A percentile compares a stretch with the other conserved stretches of the same genome.
Conservation (phyloP, 2,888 invertebrate species). For the Drosophila percnosoma region DNA sequence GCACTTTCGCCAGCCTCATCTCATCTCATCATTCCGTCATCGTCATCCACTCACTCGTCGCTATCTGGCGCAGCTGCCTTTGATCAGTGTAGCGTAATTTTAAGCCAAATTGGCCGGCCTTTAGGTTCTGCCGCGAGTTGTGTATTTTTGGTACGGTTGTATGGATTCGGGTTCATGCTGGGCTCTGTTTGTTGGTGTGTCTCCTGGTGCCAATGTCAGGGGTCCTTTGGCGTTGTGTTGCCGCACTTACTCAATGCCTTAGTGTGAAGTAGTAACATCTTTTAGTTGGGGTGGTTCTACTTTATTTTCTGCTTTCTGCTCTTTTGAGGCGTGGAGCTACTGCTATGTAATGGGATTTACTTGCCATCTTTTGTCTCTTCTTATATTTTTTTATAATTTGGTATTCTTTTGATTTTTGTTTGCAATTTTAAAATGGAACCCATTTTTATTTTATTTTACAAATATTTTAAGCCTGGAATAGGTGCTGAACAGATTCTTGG, state of each 20-base stretch:
- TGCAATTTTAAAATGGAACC: neutral
- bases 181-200: slow-evolving; percentile 22
- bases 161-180: slow-evolving; percentile 38
- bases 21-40: slow-evolving; percentile 52
- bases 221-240: slow-evolving; percentile 64
- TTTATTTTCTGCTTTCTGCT: slow-evolving; percentile 41
- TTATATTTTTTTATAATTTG: slow-evolving; percentile 31
- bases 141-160: neutral
- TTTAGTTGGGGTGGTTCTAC: slow-evolving; percentile 24
- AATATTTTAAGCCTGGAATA: neutral
- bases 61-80: slow-evolving; percentile 73
- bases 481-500: neutral
- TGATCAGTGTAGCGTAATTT: slow-evolving; percentile 82
- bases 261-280: slow-evolving; percentile 82
- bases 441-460: neutral
- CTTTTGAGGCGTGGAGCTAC: slow-evolving; percentile 77
- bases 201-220: slow-evolving; percentile 66
- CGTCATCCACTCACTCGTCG: slow-evolving; percentile 41
- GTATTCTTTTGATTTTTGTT: slow-evolving; percentile 10
- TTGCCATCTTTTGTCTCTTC: slow-evolving; percentile 47
- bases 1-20: slow-evolving; percentile 64
- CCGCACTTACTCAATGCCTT: slow-evolving; percentile 79
- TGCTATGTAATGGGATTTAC: slow-evolving; percentile 75
- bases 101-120: slow-evolving; percentile 80
- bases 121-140: slow-evolving; percentile 58